Evolutionary conservation across 92 coral and sea anemone species (phyloP).

Genomic region (Hydrozoanthus gracilis): DNA sequence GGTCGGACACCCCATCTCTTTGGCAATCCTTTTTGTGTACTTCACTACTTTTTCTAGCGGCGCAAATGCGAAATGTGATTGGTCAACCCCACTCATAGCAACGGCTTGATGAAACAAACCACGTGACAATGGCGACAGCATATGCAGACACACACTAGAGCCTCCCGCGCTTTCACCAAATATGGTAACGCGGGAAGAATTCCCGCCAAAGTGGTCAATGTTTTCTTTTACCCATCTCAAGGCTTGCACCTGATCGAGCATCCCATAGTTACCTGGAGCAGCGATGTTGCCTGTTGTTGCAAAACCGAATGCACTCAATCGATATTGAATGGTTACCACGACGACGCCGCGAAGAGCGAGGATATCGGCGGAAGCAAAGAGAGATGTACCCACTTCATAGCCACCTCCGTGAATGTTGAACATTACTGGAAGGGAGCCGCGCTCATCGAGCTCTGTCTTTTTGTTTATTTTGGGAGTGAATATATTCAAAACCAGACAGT

Average conservation of each 20-base stretch:
- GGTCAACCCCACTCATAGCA: constrained; percentile 44
- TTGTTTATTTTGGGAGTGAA: constrained; percentile 27
- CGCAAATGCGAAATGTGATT: constrained; percentile 25
- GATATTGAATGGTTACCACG: constrained; percentile 43
- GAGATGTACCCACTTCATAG: constrained; percentile 37
- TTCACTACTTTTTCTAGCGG: constrained; percentile 26
- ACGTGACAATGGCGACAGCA: constrained; percentile 48
- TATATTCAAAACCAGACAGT: constrained; percentile 38
- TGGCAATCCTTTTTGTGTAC: constrained; percentile 43
- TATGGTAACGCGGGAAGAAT: constrained; percentile 44
- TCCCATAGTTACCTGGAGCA: constrained; percentile 40
- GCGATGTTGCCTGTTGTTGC: constrained; percentile 35
- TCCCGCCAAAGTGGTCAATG: constrained; percentile 41
- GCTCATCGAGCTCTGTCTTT: neutral
- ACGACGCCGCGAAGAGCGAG: constrained; percentile 41
- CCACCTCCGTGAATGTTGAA: constrained; percentile 41
- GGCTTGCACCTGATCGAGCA: constrained; percentile 43
- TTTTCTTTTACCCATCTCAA: constrained; percentile 43
- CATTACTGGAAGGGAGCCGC: constrained; percentile 29
- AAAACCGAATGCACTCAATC: constrained; percentile 33
- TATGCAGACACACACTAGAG: constrained; percentile 42
- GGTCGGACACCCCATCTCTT: constrained; percentile 38
- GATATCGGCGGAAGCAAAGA: constrained; percentile 30
- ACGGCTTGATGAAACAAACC: constrained; percentile 34
- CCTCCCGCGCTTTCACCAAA: constrained; percentile 50